Base-by-base conservation (phyloP, 1,140 invertebrate species). In the Heliconius eleuchia region DNA sequence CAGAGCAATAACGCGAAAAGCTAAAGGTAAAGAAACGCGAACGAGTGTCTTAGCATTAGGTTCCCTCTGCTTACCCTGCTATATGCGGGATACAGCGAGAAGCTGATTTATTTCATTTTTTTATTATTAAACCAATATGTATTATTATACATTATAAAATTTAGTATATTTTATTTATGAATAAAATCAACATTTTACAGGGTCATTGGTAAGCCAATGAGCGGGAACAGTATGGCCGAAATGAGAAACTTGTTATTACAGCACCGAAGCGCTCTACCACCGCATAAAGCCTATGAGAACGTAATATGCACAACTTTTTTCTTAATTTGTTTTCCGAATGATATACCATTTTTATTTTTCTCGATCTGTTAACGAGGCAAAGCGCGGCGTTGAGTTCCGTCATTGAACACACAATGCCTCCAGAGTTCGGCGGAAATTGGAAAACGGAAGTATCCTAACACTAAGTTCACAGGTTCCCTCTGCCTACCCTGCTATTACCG, bases 181-280 rank as follows among this genome's bases (percentile, higher is more conserved):
- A 19, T 19, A 52, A 50, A 50, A 4, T 19, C 4, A 19, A 37
- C 71, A 37, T 71, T 30, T 80, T 84, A 77, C 71, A 86, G 89
- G 78, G 39, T 76, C 39, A 75, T 84, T 70, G 71, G 52, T 2
- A 86, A 86, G 70, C 78, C 86, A 11, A 90, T 91, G 87, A 86
- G 82, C 76, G 77, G 81, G n/a, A 78, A 8, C 23, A 87, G 84
- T 74, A 89, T 85, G 83, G 78, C 55, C n/a, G 83, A 87, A 82
- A 72, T 91, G 72, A 82, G 83, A 71, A 89, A 85, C 39, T 34
- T 82, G 18, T 72, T 91, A 52, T 39, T 85, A 9, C 83, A 89
- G 70, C 66, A 86, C 9, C 82, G 87, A 77, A 74, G 71, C 11
- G 73, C 77, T 11, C 57, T 88, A n/a, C 85, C 87, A 6, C 82